phyloP scores from a whole-genome alignment of 2,113 vertebrate species.

The Zosterops borbonicus region DNA sequence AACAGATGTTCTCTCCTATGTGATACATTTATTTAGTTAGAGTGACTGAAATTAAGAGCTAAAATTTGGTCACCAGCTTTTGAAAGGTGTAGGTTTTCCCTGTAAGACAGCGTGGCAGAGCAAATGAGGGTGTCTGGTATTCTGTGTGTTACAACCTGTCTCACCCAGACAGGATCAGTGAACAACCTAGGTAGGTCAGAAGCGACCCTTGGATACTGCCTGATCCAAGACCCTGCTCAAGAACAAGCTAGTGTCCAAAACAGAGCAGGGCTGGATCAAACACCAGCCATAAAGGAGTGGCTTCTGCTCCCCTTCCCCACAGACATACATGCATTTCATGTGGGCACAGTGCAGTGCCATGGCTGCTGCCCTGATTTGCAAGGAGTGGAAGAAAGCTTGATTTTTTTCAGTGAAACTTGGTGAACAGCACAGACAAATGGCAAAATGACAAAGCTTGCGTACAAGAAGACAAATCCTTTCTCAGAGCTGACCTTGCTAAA shows the following conservation, averaged over 20 bases:
- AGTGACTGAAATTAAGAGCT: neutral
- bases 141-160: neutral
- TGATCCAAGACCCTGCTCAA: neutral
- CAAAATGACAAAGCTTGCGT: neutral
- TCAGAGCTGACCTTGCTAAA: slow-evolving; percentile 15
- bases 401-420: neutral
- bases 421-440: neutral
- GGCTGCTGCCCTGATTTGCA: neutral
- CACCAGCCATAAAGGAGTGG: neutral
- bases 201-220: neutral
- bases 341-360: neutral
- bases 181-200: neutral
- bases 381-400: neutral
- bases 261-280: neutral
- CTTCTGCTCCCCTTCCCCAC: neutral
- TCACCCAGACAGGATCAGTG: rapidly evolving
- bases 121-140: neutral
- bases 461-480: neutral
- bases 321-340: neutral
- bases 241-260: neutral
- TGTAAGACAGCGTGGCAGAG: neutral
- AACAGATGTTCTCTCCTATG: neutral
- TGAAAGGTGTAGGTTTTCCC: neutral
- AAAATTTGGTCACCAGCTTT: neutral
- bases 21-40: neutral